Conservation (phyloP, 2,113 vertebrate genomes). For the Ondatra zibethicus region DNA sequence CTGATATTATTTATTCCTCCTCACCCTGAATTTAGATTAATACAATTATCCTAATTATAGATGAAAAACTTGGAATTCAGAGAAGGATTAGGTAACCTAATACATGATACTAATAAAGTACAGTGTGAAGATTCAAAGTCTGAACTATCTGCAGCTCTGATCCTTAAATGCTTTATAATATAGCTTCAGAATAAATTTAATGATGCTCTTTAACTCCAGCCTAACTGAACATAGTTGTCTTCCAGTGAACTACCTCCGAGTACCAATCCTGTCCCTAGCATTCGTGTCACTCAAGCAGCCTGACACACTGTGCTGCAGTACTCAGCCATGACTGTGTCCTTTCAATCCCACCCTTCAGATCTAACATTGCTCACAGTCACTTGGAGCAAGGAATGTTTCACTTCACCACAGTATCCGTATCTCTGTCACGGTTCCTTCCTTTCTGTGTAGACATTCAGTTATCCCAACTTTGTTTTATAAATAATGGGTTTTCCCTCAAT, state of each 20-base stretch:
- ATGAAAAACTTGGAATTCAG: slow-evolving; percentile 34
- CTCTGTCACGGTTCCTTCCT: neutral
- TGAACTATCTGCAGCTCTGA: neutral
- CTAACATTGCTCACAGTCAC: neutral
- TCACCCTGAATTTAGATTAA: slow-evolving; percentile 25
- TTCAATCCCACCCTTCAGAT: neutral
- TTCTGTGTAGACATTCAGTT: neutral
- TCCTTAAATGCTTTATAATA: neutral
- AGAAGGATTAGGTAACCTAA: slow-evolving; percentile 20
- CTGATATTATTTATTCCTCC: slow-evolving; percentile 7
- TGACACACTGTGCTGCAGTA: neutral
- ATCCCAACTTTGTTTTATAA: neutral
- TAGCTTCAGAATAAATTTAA: slow-evolving; percentile 43
- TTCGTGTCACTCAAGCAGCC: neutral
- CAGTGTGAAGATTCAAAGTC: slow-evolving; percentile 14
- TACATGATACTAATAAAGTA: slow-evolving; percentile 39
- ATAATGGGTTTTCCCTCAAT: neutral
- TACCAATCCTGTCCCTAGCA: neutral
- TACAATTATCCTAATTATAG: slow-evolving; percentile 44
- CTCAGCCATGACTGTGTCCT: neutral
- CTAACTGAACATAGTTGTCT: neutral
- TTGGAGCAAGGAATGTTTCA: neutral
- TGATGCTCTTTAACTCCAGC: neutral
- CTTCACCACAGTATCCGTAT: neutral
- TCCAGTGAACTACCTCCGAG: neutral